Percentiles rank a stretch among this genome's conserved stretches.
phyloP scores from a whole-genome alignment of 2,888 invertebrate species.

The Pollenia griseotomentosa region DNA sequence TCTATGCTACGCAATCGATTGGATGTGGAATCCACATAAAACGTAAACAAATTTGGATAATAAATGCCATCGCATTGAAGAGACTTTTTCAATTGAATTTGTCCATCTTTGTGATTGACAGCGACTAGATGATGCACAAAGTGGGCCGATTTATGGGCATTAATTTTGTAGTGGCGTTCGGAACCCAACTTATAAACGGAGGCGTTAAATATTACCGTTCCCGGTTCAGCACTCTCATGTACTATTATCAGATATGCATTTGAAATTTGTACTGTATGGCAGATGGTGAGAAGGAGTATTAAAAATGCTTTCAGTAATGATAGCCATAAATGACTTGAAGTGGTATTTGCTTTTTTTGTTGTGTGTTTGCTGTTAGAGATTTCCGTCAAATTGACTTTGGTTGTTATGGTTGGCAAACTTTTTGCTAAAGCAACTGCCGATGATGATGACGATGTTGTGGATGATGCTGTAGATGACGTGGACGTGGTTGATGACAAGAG shows the following conservation, averaged over 20 bases:
- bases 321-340: constrained; percentile 20
- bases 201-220: constrained; percentile 90
- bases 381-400: constrained; percentile 40
- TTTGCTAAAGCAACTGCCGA: constrained; percentile 8
- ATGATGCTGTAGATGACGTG: background rate
- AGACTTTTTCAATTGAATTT: constrained; percentile 89
- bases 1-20: constrained; percentile 91
- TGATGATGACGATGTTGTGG: constrained; percentile 25
- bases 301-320: constrained; percentile 27
- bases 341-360: background rate
- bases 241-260: constrained; percentile 86
- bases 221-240: constrained; percentile 87
- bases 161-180: constrained; percentile 91
- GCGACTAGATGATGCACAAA: constrained; percentile 91
- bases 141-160: constrained; percentile 91
- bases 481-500: constrained; percentile 26
- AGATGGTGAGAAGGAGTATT: constrained; percentile 60
- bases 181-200: constrained; percentile 92
- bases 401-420: constrained; percentile 1
- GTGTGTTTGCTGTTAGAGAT: constrained; percentile 16
- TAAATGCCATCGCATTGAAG: constrained; percentile 92
- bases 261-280: constrained; percentile 76
- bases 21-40: constrained; percentile 94
- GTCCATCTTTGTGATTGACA: constrained; percentile 90
- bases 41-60: constrained; percentile 93